These are phyloP conservation scores for Acanthisitta chloris DNA, from an alignment of 2,113 vertebrate species.

Conservation along the genomic window DNA sequence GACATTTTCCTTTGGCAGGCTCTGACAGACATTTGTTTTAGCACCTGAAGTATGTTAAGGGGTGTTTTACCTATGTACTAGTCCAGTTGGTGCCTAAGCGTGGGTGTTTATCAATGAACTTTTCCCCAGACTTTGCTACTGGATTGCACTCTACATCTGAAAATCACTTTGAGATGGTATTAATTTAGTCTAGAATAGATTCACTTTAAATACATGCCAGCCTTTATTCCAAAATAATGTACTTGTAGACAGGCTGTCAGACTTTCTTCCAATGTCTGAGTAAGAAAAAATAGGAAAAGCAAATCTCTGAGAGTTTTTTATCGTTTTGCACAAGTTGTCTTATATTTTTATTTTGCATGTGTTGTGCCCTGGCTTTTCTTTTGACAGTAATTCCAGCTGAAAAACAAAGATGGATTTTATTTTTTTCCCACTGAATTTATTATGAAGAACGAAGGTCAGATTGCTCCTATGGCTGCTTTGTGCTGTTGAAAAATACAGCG, in stretches of 20 bases:
- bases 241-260: not conserved
- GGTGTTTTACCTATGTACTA: not conserved
- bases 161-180: not conserved
- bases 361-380: not conserved
- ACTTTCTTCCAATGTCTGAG: not conserved
- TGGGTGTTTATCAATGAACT: not conserved
- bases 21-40: not conserved
- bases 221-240: not conserved
- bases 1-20: not conserved
- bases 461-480: not conserved
- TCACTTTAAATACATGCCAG: not conserved
- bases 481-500: not conserved
- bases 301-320: not conserved
- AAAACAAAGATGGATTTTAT: constrained; percentile 29
- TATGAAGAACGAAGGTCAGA: constrained; percentile 33
- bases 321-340: not conserved
- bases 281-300: not conserved
- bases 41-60: not conserved
- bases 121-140: not conserved
- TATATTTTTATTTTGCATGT: not conserved
- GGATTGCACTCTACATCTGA: not conserved
- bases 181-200: not conserved
- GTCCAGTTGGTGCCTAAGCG: not conserved
- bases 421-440: not conserved
- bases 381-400: constrained; percentile 8